Percentiles rank a stretch among this genome's conserved stretches.
phyloP scores from a whole-genome alignment of 2,797 vertebrate species.

The Channallabes apus region DNA sequence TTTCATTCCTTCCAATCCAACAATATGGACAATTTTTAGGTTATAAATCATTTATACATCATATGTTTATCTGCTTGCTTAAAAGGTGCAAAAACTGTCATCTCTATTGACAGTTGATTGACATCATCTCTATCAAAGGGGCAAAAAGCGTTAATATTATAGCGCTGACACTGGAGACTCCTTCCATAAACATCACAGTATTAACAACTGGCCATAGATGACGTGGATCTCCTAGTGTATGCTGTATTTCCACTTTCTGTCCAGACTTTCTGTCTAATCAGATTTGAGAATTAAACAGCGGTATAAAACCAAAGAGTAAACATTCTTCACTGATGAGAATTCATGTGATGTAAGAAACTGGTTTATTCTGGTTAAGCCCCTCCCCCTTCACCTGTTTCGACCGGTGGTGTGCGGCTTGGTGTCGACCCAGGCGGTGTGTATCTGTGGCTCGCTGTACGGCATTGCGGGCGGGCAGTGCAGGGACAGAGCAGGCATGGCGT shows the following conservation, averaged over 20 bases:
- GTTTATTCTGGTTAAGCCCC: neutral
- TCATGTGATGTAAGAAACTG: neutral
- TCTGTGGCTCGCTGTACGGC: conserved; percentile 77
- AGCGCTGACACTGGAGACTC: neutral
- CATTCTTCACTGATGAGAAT: neutral
- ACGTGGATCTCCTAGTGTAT: neutral
- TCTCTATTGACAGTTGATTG: no score
- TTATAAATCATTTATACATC: neutral
- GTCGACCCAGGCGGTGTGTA: conserved; percentile 81
- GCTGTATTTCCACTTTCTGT: neutral
- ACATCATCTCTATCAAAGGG: no score
- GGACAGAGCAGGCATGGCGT: conserved; percentile 72
- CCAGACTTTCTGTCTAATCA: neutral
- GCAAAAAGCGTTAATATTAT: neutral
- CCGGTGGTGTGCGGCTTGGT: conserved; percentile 67
- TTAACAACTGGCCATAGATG: neutral
- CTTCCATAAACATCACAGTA: neutral
- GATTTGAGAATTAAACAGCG: neutral
- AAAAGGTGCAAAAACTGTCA: neutral
- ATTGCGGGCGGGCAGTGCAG: conserved; percentile 84
- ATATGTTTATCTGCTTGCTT: neutral
- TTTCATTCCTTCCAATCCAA: neutral
- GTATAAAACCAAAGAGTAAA: neutral
- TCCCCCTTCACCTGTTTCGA: conserved; percentile 74
- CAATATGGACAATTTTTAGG: neutral